Evolutionary conservation across 2,797 vertebrate genomes (phyloP), one percentile per base, ranked within the genome.

Genomic region (Darevskia nairensis): DNA sequence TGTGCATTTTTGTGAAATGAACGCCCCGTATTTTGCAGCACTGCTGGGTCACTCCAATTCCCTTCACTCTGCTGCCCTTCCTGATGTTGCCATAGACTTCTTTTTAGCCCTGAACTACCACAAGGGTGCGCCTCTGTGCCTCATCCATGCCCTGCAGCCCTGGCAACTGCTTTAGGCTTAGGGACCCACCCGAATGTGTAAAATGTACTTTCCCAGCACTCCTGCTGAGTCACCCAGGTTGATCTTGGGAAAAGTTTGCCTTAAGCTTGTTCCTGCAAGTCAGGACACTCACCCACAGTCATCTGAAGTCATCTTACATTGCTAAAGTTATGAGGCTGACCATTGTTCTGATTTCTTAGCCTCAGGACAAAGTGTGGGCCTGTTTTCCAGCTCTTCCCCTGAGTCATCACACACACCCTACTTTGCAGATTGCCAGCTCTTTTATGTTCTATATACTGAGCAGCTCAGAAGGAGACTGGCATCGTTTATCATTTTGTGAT

Each of bases 211-310:
- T 90, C 87, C 86, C 88, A 66, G 77, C 89, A 19, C 86, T 92
- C 77, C 92, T 55, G 1, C 35, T 95, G 94, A 97, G 82, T 96
- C 96, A 95, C 15, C 8, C 0, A 44, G 91, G 91, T 0, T 80
- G 91, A 94, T 91, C 93, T 91, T 55, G 50, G 93, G 92, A 91
- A 93, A 95, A 0, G 71, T 46, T 44, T 50, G 72, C 55, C 29
- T 4, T 0, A 61, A 6, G 10, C 21, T 0, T 0, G 0, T 6
- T 0, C 4, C 27, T 3, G 8, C 39, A 2, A 79, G 71, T 80
- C 71, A 29, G 76, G 35, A 46, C 25, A 3, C 0, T 2, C 0
- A 0, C 77, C 7, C 23, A 71, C 41, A 50, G 39, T 3, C 1
- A 0, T 11, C 35, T 35, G 11, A 64, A 27, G 15, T 21, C 19